Conservation (phyloP, 2,113 vertebrate species). For the Nothobranchius furzeri region DNA sequence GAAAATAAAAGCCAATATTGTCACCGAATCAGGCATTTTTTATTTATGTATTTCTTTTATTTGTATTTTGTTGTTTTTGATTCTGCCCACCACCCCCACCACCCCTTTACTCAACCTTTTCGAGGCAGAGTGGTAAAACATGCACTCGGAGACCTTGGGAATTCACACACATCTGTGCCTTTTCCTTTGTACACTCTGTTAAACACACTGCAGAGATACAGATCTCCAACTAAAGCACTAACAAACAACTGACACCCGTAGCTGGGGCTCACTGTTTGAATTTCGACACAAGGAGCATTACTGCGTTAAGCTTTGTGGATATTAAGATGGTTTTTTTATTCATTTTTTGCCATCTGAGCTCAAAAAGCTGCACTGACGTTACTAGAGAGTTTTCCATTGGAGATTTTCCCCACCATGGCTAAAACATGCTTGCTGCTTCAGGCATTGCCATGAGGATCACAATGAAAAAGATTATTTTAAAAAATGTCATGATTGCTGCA, state of each 20-base stretch:
- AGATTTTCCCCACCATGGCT: constrained; percentile 11
- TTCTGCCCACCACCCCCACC: constrained; percentile 28
- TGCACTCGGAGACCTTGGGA: constrained; percentile 75
- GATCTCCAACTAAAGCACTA: constrained; percentile 53
- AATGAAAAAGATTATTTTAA: constrained; percentile 55
- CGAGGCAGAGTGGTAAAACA: constrained; percentile 68
- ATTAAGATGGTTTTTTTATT: constrained; percentile 26
- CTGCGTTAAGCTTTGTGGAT: constrained; percentile 48
- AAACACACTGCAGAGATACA: constrained; percentile 59
- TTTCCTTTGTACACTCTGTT: constrained; percentile 63
- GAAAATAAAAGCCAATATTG: no score
- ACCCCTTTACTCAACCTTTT: constrained; percentile 23
- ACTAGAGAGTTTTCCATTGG: constrained; percentile 5
- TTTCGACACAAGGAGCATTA: constrained; percentile 45
- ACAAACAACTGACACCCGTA: constrained; percentile 60
- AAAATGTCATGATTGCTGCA: constrained; percentile 64
- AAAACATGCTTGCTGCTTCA: constrained; percentile 26
- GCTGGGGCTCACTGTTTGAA: constrained; percentile 36
- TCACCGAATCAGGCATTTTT: not conserved
- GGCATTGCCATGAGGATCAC: constrained; percentile 26
- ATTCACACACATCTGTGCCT: constrained; percentile 73
- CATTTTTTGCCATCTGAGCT: constrained; percentile 39
- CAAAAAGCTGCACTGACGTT: constrained; percentile 31
- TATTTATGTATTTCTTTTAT: not conserved
- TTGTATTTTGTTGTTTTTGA: constrained; percentile 12